phyloP scores from a whole-genome alignment of 2,113 vertebrate species.

The Rhegmatorhina hoffmannsi region DNA sequence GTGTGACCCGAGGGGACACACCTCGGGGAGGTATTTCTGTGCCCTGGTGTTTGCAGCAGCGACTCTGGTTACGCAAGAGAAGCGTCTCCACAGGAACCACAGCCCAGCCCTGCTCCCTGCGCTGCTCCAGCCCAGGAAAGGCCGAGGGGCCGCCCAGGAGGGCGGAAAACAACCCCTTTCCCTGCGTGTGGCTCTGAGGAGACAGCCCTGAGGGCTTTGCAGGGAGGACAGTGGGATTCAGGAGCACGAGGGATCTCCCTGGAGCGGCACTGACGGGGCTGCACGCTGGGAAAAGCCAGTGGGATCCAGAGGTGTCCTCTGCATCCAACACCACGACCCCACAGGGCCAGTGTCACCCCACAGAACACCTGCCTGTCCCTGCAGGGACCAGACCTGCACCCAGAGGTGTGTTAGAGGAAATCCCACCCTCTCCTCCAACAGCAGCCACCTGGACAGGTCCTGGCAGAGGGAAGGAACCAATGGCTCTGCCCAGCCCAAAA shows the following conservation, averaged over 20 bases:
- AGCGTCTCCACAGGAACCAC: not conserved
- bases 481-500: not conserved
- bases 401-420: accelerated
- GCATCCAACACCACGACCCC: accelerated
- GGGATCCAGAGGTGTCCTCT: not conserved
- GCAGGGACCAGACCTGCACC: accelerated
- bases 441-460: not conserved
- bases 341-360: accelerated
- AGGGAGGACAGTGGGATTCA: not conserved
- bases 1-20: not conserved
- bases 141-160: not conserved
- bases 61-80: not conserved
- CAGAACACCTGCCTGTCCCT: not conserved
- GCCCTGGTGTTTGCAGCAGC: not conserved
- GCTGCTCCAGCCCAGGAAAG: not conserved
- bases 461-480: accelerated
- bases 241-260: not conserved
- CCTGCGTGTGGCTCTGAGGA: accelerated
- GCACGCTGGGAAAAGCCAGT: accelerated
- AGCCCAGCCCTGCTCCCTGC: not conserved
- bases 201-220: not conserved
- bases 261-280: accelerated
- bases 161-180: not conserved
- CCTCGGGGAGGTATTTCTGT: not conserved
- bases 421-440: accelerated